These are phyloP conservation scores for Pandemis corylana DNA, from an alignment of 2,888 invertebrate species.

Conservation along the genomic window DNA sequence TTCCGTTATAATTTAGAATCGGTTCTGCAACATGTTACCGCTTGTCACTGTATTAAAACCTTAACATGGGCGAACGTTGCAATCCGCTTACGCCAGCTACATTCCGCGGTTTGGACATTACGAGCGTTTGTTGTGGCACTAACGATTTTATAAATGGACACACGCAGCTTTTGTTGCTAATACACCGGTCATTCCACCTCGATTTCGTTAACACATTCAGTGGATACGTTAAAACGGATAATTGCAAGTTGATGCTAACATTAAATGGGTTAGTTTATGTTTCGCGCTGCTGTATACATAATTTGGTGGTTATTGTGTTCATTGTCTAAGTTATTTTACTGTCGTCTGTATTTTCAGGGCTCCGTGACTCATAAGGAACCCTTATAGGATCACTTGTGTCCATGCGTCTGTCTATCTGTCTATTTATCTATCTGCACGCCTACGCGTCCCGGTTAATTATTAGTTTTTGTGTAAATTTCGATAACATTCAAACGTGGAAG, in stretches of 20 bases:
- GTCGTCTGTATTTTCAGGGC: too few species aligned
- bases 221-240: background rate
- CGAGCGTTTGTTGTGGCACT: conserved; percentile 58
- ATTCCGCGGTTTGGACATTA: conserved; percentile 62
- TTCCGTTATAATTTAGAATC: background rate
- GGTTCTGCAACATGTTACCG: background rate
- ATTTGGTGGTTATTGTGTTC: background rate
- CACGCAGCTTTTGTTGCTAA: conserved; percentile 51
- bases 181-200: conserved; percentile 48
- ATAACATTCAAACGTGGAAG: too few species aligned
- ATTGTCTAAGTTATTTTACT: background rate
- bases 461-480: too few species aligned
- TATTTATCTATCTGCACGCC: too few species aligned
- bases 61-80: conserved; percentile 44
- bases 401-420: too few species aligned
- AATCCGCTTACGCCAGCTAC: conserved; percentile 58
- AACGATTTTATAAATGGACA: conserved; percentile 59
- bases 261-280: background rate
- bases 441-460: too few species aligned
- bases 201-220: conserved; percentile 8
- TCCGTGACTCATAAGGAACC: too few species aligned
- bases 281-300: background rate
- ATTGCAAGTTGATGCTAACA: conserved; percentile 2
- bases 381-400: too few species aligned
- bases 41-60: conserved; percentile 10